Evolutionary conservation across 2,113 vertebrate genomes (phyloP).

Genomic region (Chamaetylas fuelleborni): DNA sequence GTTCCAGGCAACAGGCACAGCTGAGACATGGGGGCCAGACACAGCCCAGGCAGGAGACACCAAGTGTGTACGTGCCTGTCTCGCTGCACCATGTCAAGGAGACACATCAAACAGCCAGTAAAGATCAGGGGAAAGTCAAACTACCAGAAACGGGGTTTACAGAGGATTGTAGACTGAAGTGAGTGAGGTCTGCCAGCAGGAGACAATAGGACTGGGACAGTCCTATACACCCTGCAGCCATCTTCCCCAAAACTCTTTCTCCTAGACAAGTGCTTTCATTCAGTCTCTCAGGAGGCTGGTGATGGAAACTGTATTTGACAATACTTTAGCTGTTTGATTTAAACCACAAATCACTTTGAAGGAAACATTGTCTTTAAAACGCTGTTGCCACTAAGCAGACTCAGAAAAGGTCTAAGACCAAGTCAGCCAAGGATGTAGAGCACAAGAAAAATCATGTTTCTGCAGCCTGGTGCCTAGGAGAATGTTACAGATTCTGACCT

Average conservation of each 20-base stretch:
- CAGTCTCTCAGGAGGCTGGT: neutral
- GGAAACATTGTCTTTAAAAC: neutral
- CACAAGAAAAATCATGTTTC: neutral
- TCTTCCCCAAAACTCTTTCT: neutral
- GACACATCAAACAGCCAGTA: neutral
- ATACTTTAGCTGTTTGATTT: neutral
- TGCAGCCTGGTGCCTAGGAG: neutral
- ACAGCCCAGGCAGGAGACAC: neutral
- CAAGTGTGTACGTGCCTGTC: neutral
- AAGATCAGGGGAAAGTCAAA: neutral
- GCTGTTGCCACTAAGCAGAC: neutral
- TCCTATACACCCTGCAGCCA: neutral
- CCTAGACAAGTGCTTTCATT: neutral
- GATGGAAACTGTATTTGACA: neutral
- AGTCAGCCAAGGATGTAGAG: neutral
- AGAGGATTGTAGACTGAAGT: neutral
- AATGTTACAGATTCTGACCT: neutral
- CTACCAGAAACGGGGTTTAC: neutral
- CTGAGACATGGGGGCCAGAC: neutral
- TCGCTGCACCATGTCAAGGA: fast-evolving
- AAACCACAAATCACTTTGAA: neutral
- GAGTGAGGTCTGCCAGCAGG: neutral
- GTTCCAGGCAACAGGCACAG: neutral
- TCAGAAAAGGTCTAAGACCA: neutral
- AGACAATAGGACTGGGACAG: neutral